These are phyloP conservation scores for Labeo calbasu DNA, from an alignment of 2,797 vertebrate species.

Conservation along the genomic window DNA sequence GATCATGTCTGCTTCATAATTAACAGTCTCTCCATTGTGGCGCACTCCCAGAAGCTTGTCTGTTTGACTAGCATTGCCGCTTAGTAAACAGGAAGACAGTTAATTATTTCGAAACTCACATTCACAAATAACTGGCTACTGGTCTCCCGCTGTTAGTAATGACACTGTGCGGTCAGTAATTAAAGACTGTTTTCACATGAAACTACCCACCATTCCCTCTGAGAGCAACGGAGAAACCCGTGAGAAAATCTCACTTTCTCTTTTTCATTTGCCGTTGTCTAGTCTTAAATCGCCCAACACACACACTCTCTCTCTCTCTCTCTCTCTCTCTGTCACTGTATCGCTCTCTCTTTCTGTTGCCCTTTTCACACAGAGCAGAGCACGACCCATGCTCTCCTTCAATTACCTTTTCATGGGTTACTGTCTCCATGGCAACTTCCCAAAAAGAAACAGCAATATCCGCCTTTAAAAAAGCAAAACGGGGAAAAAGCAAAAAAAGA, in stretches of 20 bases:
- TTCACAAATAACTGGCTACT: slow-evolving; percentile 40
- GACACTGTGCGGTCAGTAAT: slow-evolving; percentile 48
- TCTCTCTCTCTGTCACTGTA: slow-evolving; percentile 46
- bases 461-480: neutral
- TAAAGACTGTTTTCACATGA: slow-evolving; percentile 45
- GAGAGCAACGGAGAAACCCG: neutral
- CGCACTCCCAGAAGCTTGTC: slow-evolving; percentile 12
- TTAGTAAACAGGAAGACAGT: slow-evolving; percentile 47
- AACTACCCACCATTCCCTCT: slow-evolving; percentile 18
- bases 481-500: neutral
- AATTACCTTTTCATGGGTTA: slow-evolving; percentile 54
- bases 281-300: neutral
- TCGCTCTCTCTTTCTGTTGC: slow-evolving; percentile 45
- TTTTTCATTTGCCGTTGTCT: slow-evolving; percentile 7
- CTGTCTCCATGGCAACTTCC: slow-evolving; percentile 76
- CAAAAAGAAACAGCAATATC: slow-evolving; percentile 48
- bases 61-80: slow-evolving; percentile 36
- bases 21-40: slow-evolving; percentile 33
- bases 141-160: slow-evolving; percentile 41
- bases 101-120: slow-evolving; percentile 49
- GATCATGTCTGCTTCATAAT: slow-evolving; percentile 40
- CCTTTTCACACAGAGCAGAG: slow-evolving; percentile 57
- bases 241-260: slow-evolving; percentile 40
- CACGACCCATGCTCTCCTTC: slow-evolving; percentile 40
- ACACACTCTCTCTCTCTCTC: neutral